Percentiles rank a stretch among this genome's conserved stretches.
Conservation (phyloP, 2,113 vertebrate species). For the Pelodiscus sinensis region DNA sequence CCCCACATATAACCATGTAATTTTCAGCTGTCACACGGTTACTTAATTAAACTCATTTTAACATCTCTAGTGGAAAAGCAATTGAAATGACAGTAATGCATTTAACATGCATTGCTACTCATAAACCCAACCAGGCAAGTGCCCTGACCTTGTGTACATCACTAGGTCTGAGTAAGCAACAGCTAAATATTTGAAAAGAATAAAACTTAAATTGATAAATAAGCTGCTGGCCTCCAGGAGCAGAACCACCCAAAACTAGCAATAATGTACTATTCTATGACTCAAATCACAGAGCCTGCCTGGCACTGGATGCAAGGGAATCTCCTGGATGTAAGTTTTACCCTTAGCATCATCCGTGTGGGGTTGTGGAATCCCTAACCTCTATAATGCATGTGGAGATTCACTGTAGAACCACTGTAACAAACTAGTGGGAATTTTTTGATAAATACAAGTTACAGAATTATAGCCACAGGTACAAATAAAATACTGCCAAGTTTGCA, state of each 20-base stretch:
- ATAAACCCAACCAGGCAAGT: background rate
- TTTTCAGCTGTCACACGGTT: no score
- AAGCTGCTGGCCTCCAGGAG: fast-evolving
- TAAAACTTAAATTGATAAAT: background rate
- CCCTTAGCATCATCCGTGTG: fast-evolving
- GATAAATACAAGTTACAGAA: background rate
- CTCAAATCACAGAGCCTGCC: background rate
- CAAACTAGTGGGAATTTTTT: background rate
- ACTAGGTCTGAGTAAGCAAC: background rate
- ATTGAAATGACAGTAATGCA: background rate
- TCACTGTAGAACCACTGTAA: background rate
- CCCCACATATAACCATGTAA: no score
- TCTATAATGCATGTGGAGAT: background rate
- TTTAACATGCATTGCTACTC: background rate
- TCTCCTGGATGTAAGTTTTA: background rate
- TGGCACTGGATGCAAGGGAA: background rate
- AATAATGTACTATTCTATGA: background rate
- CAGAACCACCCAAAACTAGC: fast-evolving
- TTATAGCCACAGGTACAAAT: background rate
- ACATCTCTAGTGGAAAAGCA: background rate
- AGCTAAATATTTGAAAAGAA: background rate
- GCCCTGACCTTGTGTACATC: background rate
- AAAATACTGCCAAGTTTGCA: background rate
- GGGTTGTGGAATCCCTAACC: background rate
- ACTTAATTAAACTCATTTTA: no score